Base-by-base conservation (phyloP, 2,888 invertebrate genomes). In the Merodon equestris region DNA sequence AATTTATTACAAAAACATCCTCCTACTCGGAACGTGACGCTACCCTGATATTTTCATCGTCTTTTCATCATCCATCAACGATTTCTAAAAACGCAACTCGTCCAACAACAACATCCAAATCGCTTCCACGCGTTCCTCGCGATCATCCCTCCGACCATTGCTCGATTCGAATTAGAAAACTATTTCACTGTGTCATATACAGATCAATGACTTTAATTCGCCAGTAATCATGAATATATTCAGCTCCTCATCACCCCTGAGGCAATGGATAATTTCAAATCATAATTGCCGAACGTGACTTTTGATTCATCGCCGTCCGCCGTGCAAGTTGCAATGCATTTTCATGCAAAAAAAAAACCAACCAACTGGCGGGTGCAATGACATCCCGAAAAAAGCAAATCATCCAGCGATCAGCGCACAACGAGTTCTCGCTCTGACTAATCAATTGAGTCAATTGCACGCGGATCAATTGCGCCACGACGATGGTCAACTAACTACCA, bases 201-300 rank as follows among this genome's bases (percentile, higher is more conserved):
- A 27, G 27, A 27, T 27, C 27, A 27, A 27, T 27, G 27, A 2
- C 27, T 27, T 27, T 27, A 27, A n/a, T n/a, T n/a, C n/a, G n/a
- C 27, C 7, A 2, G 27, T 27, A 27, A 27, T 27, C 3, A 27
- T 53, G 7, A 27, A 27, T 4, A 27, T 27, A 4, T 7, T 27
- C 27, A 4, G 2, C 27, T 27, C 27, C 27, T 7, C 27, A 2
- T 27, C 27, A 27, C 27, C 27, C 2, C 27, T 7, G 27, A 27
- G 2, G 27, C 2, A 27, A 27, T 27, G 27, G 2, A 72, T 53
- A 72, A 53, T 63, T 51, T 56, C 36, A 15, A 10, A 53, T 74
- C 54, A 60, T 74, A 74, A 74, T 74, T 68, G 54, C 68, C 44
- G 73, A 79, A 79, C 79, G 79, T 79, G 74, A 79, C 79, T 79